Percentiles rank a stretch among this genome's conserved stretches.
phyloP scores from a whole-genome alignment of 2,113 vertebrate species.

The Syngnathus floridae region DNA sequence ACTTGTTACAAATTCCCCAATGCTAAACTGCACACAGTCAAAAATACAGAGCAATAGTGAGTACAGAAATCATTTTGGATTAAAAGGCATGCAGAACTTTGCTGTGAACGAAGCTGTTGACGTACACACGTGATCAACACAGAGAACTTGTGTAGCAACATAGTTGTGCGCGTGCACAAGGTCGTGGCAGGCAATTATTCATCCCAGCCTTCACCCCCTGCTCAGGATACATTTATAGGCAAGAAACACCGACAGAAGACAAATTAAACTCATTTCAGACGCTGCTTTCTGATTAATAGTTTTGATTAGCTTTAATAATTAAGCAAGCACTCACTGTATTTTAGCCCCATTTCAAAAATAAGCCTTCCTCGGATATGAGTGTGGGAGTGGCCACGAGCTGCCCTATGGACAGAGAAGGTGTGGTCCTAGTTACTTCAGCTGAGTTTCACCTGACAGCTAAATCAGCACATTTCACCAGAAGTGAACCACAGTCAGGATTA shows the following conservation, averaged over 20 bases:
- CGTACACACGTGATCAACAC: background rate
- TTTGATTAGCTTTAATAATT: background rate
- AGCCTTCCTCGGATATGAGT: background rate
- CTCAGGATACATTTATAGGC: background rate
- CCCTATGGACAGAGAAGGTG: constrained; percentile 58
- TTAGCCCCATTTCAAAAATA: background rate
- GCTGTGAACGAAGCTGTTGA: background rate
- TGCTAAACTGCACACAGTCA: background rate
- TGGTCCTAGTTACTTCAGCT: constrained; percentile 37
- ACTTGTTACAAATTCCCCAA: background rate
- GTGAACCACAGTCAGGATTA: background rate
- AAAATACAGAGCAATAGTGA: background rate
- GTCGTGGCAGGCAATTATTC: constrained; percentile 18
- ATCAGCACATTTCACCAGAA: constrained; percentile 17
- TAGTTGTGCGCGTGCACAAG: constrained; percentile 7
- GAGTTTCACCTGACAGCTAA: constrained; percentile 57
- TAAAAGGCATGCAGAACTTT: background rate
- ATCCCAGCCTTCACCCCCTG: constrained; percentile 4
- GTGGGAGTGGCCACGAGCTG: constrained; percentile 34
- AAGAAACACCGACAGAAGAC: background rate
- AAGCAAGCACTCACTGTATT: background rate
- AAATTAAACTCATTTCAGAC: background rate
- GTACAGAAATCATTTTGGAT: background rate
- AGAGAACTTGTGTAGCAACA: constrained; percentile 12
- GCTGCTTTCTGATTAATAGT: background rate